Conservation (phyloP, 2,888 invertebrate genomes). For the Brachynemurus nebulosus region DNA sequence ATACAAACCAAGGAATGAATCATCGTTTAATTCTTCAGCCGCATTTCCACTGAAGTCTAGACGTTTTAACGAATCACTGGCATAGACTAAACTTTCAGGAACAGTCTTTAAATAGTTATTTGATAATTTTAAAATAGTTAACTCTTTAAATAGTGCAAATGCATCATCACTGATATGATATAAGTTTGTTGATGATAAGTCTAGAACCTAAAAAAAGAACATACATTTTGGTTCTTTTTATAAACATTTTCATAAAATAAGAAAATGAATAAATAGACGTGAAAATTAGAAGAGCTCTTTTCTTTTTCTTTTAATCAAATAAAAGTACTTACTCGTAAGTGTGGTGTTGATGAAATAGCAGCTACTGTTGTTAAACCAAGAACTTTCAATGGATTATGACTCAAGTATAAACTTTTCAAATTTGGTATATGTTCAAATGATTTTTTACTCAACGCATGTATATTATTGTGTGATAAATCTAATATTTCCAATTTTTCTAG, state of each 20-base stretch:
- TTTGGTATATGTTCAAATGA: constrained; percentile 50
- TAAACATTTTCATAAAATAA: neutral
- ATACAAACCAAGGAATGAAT: constrained; percentile 42
- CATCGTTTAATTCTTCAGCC: constrained; percentile 40
- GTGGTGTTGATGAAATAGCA: constrained; percentile 29
- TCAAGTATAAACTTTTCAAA: constrained; percentile 42
- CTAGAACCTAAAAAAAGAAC: constrained; percentile 32
- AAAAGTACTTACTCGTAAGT: constrained; percentile 3
- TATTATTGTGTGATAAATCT: constrained; percentile 47
- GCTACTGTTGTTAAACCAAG: constrained; percentile 42
- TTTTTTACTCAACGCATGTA: constrained; percentile 44
- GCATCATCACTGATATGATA: constrained; percentile 39
- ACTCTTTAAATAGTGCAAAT: constrained; percentile 34
- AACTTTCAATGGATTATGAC: constrained; percentile 45
- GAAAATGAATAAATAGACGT: too few relatives aligned
- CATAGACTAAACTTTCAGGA: constrained; percentile 38
- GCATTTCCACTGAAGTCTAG: constrained; percentile 48
- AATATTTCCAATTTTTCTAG: constrained; percentile 43
- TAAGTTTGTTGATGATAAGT: constrained; percentile 34
- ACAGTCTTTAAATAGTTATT: constrained; percentile 44
- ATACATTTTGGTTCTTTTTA: neutral
- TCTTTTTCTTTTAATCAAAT: neutral
- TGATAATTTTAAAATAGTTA: constrained; percentile 43
- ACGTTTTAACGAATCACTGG: constrained; percentile 40
- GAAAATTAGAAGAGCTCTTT: neutral